Percentiles rank a stretch among this genome's conserved stretches.
Evolutionary conservation across 2,797 vertebrate species (phyloP).

Genomic region (Peromyscus nudipes): DNA sequence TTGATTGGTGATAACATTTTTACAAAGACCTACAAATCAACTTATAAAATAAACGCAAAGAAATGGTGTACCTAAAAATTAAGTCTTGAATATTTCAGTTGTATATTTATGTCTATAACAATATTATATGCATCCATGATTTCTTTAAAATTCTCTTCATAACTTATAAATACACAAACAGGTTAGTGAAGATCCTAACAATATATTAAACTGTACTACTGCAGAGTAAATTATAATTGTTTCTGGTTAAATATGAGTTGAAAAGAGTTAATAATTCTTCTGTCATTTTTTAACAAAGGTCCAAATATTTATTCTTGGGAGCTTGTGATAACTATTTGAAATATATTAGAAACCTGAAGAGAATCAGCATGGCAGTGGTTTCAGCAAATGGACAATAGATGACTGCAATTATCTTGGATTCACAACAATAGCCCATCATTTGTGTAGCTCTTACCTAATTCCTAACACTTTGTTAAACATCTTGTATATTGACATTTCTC

Average conservation of each 20-base stretch:
- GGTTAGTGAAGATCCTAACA: background rate
- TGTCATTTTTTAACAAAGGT: background rate
- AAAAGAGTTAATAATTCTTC: conserved; percentile 23
- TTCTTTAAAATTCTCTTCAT: conserved; percentile 6
- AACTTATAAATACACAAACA: background rate
- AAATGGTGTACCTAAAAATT: background rate
- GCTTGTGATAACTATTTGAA: background rate
- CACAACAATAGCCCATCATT: background rate
- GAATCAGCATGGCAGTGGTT: background rate
- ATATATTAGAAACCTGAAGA: background rate
- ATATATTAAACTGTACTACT: background rate
- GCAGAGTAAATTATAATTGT: conserved; percentile 5
- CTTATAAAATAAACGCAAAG: background rate
- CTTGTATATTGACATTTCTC: background rate
- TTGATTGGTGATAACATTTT: background rate
- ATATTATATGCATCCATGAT: background rate
- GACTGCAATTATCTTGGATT: background rate
- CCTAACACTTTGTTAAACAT: background rate
- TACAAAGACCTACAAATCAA: background rate
- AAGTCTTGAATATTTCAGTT: background rate
- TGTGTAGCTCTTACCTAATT: background rate
- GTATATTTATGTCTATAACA: background rate
- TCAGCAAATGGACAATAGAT: conserved; percentile 28
- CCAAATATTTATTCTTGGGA: background rate
- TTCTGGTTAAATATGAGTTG: background rate